phyloP scores from a whole-genome alignment of 2,113 vertebrate genomes.

The Bolborhynchus lineola region DNA sequence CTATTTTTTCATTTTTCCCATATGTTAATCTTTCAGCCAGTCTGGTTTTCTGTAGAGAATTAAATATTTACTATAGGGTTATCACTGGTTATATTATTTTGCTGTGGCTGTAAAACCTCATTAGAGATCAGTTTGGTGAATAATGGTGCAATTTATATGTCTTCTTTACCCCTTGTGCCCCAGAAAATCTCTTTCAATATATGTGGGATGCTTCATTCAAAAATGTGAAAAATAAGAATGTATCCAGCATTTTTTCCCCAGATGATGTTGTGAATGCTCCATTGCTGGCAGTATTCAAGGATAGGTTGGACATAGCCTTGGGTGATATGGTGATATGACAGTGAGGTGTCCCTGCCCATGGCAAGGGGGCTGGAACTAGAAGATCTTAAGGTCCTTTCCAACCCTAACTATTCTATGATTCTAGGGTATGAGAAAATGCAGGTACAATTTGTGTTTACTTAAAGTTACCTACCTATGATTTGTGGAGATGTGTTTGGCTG shows the following conservation, averaged over 20 bases:
- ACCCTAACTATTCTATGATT: too few species aligned
- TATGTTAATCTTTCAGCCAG: background rate
- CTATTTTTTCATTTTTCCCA: background rate
- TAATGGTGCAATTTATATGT: background rate
- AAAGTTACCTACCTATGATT: background rate
- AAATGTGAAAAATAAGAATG: constrained; percentile 22
- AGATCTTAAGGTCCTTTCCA: too few species aligned
- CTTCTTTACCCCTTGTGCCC: background rate
- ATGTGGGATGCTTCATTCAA: constrained; percentile 22
- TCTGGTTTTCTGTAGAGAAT: background rate
- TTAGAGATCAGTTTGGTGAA: background rate
- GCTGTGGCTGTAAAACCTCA: background rate
- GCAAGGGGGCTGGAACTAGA: too few species aligned
- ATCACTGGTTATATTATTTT: background rate
- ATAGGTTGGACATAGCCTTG: too few species aligned
- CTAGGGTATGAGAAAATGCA: background rate
- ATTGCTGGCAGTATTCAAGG: too few species aligned
- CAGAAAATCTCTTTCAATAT: background rate
- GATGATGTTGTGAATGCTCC: background rate
- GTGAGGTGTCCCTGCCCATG: too few species aligned
- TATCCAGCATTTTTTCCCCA: background rate
- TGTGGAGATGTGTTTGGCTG: background rate
- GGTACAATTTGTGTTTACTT: constrained; percentile 4
- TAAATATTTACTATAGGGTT: background rate
- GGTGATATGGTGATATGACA: too few species aligned